phyloP scores from a whole-genome alignment of 2,113 vertebrate genomes.

The Hyperopisus bebe region DNA sequence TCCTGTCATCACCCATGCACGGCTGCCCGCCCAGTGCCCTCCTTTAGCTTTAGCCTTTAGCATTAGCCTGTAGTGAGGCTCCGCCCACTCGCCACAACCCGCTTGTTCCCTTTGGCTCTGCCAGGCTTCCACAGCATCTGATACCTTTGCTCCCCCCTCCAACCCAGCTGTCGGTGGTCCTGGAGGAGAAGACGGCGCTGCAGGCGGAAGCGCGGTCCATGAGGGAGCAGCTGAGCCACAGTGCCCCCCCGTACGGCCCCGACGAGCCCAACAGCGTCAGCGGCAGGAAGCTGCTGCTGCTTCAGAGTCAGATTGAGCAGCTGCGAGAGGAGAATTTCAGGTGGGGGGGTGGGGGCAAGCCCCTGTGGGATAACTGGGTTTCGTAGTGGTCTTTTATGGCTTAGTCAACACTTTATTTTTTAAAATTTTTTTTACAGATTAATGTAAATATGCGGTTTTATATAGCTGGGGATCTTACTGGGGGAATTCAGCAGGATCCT shows the following conservation, averaged over 20 bases:
- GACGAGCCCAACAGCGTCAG: conserved; percentile 53
- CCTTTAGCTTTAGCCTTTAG: background rate
- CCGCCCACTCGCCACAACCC: background rate
- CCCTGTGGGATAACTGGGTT: background rate
- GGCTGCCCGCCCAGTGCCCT: background rate
- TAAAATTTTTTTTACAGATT: background rate
- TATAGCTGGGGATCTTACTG: background rate
- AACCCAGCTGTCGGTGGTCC: conserved; percentile 59
- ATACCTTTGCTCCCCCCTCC: background rate
- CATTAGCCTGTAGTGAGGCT: background rate
- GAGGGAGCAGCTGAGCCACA: conserved; percentile 54
- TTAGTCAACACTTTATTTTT: background rate
- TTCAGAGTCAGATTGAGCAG: conserved; percentile 84
- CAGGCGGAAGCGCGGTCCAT: conserved; percentile 59
- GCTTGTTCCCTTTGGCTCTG: background rate
- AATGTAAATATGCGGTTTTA: background rate
- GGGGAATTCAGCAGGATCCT: background rate
- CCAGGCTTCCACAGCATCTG: background rate
- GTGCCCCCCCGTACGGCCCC: conserved; percentile 48
- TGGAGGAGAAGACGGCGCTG: conserved; percentile 71
- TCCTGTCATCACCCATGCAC: background rate
- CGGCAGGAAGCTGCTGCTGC: conserved; percentile 73
- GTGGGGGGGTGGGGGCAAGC: conserved; percentile 25
- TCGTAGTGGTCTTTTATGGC: background rate
- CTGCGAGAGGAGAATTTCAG: conserved; percentile 87